These are phyloP conservation scores for Drosophila subpulchrella DNA, from an alignment of 1,140 invertebrate species.

Conservation along the genomic window DNA sequence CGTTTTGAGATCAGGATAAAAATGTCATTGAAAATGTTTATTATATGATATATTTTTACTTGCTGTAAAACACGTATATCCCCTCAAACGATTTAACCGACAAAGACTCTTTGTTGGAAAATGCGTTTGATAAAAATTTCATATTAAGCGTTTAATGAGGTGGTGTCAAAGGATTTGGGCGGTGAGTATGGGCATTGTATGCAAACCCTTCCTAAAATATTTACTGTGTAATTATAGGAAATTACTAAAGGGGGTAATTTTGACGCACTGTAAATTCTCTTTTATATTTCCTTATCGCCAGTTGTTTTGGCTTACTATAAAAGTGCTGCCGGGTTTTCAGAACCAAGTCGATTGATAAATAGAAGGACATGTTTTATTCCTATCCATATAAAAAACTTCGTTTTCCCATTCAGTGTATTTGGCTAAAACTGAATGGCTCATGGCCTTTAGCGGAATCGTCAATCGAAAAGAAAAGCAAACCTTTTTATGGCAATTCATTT, in stretches of 20 bases:
- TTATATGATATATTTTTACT: too few relatives aligned
- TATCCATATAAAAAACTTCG: slow-evolving; percentile 42
- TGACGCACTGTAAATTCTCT: slow-evolving; percentile 34
- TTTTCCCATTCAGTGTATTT: slow-evolving; percentile 73
- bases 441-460: slow-evolving; percentile 58
- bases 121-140: slow-evolving; percentile 18
- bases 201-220: slow-evolving; percentile 16
- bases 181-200: neutral
- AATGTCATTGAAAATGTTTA: too few relatives aligned
- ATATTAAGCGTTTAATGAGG: neutral
- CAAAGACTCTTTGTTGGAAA: neutral
- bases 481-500: neutral
- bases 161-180: neutral
- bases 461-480: neutral
- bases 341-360: neutral
- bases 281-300: slow-evolving; percentile 14
- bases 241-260: slow-evolving; percentile 36
- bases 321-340: neutral
- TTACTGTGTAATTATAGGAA: slow-evolving; percentile 5
- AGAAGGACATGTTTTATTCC: slow-evolving; percentile 39
- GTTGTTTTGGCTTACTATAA: slow-evolving; percentile 16
- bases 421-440: slow-evolving; percentile 82
- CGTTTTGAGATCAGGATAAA: too few relatives aligned
- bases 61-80: too few relatives aligned
- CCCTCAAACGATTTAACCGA: too few relatives aligned